Conservation (phyloP, 2,113 vertebrate species). For the Semnopithecus entellus region DNA sequence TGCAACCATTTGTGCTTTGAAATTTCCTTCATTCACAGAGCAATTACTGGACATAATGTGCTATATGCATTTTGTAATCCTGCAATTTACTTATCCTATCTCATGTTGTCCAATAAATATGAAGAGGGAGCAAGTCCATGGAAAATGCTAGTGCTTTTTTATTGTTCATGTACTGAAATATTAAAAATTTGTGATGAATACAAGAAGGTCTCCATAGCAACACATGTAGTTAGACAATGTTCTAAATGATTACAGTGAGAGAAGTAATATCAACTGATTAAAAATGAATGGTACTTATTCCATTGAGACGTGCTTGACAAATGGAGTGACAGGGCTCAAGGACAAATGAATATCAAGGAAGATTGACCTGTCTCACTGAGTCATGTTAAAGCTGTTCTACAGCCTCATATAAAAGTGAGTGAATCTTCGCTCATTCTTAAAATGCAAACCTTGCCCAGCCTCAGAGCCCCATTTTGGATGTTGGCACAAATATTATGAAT, state of each 20-base stretch:
- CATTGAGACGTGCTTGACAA: constrained; percentile 50
- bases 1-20: background rate
- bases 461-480: background rate
- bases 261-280: constrained; percentile 27
- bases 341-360: constrained; percentile 56
- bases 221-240: background rate
- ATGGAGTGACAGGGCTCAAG: constrained; percentile 56
- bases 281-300: constrained; percentile 53
- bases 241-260: constrained; percentile 23
- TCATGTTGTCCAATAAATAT: constrained; percentile 7
- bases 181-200: background rate
- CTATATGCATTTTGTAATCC: background rate
- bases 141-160: background rate
- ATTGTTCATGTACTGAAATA: background rate
- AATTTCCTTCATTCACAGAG: constrained; percentile 22
- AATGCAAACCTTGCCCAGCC: background rate
- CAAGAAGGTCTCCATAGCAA: background rate
- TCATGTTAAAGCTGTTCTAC: constrained; percentile 1
- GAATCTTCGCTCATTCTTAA: constrained; percentile 43
- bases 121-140: background rate
- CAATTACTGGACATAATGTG: background rate
- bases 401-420: background rate
- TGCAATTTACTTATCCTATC: constrained; percentile 11
- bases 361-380: constrained; percentile 58
- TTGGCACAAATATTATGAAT: background rate